Conservation (phyloP, 2,888 invertebrate species). For the Pantelozetes paolii region DNA sequence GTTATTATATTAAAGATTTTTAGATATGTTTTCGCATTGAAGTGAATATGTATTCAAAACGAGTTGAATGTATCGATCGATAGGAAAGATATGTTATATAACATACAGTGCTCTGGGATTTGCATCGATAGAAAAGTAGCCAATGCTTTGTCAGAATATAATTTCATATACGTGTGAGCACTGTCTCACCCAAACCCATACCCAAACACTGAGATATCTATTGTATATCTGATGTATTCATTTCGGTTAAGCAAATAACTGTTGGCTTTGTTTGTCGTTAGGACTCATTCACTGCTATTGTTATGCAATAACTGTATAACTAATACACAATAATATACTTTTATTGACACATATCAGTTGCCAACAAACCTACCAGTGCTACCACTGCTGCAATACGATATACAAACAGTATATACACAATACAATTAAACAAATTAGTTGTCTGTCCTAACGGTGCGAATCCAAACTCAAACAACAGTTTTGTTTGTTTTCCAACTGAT, state of each 20-base stretch:
- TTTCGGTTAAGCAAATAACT: constrained; percentile 22
- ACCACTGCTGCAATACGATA: too few species aligned
- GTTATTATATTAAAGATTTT: constrained; percentile 4
- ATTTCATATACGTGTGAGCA: neutral
- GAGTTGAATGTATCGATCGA: constrained; percentile 21
- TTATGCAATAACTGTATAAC: neutral
- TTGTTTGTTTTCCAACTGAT: neutral
- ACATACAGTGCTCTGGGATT: constrained; percentile 14
- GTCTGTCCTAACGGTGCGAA: too few species aligned
- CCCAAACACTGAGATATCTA: neutral
- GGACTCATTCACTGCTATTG: constrained; percentile 13
- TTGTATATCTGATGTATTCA: constrained; percentile 17
- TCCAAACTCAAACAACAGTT: neutral
- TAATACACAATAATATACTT: constrained; percentile 23
- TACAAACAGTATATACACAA: too few species aligned
- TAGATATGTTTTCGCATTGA: neutral
- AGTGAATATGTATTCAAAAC: constrained; percentile 16
- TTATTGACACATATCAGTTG: constrained; percentile 7
- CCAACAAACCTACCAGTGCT: neutral
- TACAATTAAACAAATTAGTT: too few species aligned
- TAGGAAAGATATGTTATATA: too few species aligned
- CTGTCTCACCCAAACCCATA: neutral
- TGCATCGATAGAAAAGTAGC: constrained; percentile 19
- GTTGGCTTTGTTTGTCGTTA: constrained; percentile 14
- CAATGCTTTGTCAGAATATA: constrained; percentile 10